Evolutionary conservation across 2,797 vertebrate genomes (phyloP).

Genomic region (Pseudochirops corinnae): DNA sequence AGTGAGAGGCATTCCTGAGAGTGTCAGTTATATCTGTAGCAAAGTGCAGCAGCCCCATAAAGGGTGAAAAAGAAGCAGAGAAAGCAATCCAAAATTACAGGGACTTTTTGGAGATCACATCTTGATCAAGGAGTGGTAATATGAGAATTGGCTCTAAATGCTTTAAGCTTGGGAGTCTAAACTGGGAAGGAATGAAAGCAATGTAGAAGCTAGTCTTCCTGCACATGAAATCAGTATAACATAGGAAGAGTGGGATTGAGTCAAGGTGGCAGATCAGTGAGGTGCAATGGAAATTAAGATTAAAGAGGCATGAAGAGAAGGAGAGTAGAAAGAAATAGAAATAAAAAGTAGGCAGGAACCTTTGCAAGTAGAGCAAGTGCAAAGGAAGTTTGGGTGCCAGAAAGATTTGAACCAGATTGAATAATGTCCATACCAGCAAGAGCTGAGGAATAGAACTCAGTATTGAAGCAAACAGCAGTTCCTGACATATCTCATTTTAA

Average conservation of each 20-base stretch:
- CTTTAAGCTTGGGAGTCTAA: background rate
- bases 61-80: slow-evolving; percentile 30
- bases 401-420: background rate
- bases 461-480: background rate
- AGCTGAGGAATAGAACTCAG: background rate
- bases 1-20: background rate
- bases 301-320: background rate
- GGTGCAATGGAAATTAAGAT: background rate
- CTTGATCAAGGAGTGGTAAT: background rate
- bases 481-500: background rate
- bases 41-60: background rate
- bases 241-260: background rate
- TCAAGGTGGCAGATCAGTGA: background rate
- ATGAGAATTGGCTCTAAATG: background rate
- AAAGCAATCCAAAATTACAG: background rate
- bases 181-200: background rate
- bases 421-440: background rate
- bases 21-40: background rate
- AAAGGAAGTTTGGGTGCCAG: background rate
- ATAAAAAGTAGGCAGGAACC: background rate
- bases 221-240: background rate
- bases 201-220: background rate
- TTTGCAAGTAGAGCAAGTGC: background rate
- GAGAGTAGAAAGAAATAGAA: background rate
- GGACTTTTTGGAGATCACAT: background rate